These are phyloP conservation scores for Molorchus minor DNA, from an alignment of 2,888 invertebrate genomes.

Conservation along the genomic window DNA sequence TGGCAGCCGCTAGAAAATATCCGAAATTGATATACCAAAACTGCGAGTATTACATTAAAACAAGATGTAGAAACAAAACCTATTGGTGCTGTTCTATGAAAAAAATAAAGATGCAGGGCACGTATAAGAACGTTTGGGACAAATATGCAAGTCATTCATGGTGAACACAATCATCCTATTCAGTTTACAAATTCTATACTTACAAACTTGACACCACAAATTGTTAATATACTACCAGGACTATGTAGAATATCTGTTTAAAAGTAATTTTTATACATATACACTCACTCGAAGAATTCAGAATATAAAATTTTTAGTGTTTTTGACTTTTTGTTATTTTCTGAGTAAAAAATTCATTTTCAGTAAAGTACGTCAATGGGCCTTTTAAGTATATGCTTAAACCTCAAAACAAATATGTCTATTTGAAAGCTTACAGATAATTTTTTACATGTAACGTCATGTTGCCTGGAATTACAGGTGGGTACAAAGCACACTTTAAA, in stretches of 20 bases:
- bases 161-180: conserved; percentile 1
- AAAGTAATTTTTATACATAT: too few species aligned
- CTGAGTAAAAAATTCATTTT: too few species aligned
- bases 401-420: too few species aligned
- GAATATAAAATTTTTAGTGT: too few species aligned
- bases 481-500: too few species aligned
- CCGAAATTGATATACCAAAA: conserved; percentile 24
- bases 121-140: conserved; percentile 14
- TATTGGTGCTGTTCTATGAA: conserved; percentile 17
- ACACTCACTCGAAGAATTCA: too few species aligned
- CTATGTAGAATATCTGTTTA: background rate
- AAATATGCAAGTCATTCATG: conserved; percentile 7
- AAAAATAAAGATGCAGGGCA: conserved; percentile 4
- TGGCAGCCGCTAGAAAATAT: conserved; percentile 19
- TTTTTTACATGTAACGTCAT: too few species aligned
- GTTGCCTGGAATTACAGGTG: too few species aligned
- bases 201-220: background rate
- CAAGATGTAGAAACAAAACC: conserved; percentile 8
- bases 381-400: too few species aligned
- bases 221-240: background rate
- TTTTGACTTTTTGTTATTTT: too few species aligned
- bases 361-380: too few species aligned
- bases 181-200: background rate
- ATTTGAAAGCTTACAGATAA: too few species aligned
- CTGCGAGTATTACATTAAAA: conserved; percentile 20